These are phyloP conservation scores for Microtus montanus DNA, from an alignment of 2,113 vertebrate genomes.

Conservation along the genomic window DNA sequence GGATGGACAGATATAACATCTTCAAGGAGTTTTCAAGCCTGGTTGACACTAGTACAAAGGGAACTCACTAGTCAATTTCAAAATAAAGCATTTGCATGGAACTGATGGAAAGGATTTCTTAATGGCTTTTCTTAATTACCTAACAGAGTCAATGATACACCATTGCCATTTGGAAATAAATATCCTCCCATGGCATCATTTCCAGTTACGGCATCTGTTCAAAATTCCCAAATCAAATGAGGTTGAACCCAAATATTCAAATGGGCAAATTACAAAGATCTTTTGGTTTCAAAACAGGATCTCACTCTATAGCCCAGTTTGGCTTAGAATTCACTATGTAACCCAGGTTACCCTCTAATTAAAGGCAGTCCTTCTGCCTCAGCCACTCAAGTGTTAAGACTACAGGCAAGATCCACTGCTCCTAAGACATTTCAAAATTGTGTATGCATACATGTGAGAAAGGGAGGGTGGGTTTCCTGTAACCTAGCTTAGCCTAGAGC, in stretches of 20 bases:
- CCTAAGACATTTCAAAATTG: neutral
- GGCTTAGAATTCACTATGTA: neutral
- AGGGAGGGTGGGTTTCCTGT: neutral
- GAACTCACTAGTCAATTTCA: neutral
- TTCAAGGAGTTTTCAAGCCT: neutral
- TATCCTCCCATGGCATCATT: neutral
- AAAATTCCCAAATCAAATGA: neutral
- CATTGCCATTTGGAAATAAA: neutral
- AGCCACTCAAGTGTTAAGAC: neutral
- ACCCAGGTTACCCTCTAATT: neutral
- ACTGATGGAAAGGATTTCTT: neutral
- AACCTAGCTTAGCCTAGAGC: neutral
- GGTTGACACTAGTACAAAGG: neutral
- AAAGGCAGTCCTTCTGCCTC: neutral
- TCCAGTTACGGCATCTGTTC: neutral
- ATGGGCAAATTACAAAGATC: neutral
- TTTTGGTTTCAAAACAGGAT: neutral
- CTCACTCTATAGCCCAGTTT: neutral
- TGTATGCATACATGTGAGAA: neutral
- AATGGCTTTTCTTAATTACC: neutral
- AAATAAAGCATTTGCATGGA: neutral
- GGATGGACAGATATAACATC: no score
- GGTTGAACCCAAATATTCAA: neutral
- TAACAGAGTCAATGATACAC: neutral
- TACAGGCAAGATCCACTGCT: neutral